Conservation (phyloP, 1,140 invertebrate genomes). For the Theocolax elegans region DNA sequence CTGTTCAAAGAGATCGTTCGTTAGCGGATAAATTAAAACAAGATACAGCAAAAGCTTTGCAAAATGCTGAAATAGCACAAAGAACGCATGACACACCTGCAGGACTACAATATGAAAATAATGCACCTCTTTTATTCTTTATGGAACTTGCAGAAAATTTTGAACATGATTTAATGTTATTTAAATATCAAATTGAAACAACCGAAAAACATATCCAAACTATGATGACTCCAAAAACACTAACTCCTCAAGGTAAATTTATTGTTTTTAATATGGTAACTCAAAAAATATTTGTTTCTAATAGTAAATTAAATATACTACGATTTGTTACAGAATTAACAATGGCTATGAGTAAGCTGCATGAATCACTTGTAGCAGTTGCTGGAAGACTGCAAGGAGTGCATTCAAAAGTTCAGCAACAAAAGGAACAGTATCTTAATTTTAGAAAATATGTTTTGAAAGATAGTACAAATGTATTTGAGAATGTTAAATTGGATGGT, state of each 20-base stretch:
- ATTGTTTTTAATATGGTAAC: not conserved
- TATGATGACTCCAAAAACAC: slow-evolving; percentile 72
- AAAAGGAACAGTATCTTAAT: slow-evolving; percentile 86
- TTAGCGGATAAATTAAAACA: slow-evolving; percentile 78
- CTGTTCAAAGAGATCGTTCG: slow-evolving; percentile 73
- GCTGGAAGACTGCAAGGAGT: slow-evolving; percentile 85
- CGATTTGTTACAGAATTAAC: slow-evolving; percentile 72
- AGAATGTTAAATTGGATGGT: slow-evolving; percentile 63
- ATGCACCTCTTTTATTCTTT: slow-evolving; percentile 79
- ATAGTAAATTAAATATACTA: slow-evolving; percentile 30
- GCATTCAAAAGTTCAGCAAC: slow-evolving; percentile 79
- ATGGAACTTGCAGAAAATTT: slow-evolving; percentile 78
- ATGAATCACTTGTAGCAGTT: slow-evolving; percentile 86
- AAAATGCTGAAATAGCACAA: slow-evolving; percentile 82
- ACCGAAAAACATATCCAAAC: slow-evolving; percentile 80
- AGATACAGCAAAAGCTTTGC: slow-evolving; percentile 79
- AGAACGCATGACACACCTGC: slow-evolving; percentile 81
- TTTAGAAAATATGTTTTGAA: slow-evolving; percentile 82
- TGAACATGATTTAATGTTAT: slow-evolving; percentile 76
- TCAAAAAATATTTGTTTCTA: not conserved
- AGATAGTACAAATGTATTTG: slow-evolving; percentile 83
- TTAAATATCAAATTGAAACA: slow-evolving; percentile 79
- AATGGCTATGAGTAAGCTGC: slow-evolving; percentile 79
- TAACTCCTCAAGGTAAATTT: slow-evolving; percentile 75
- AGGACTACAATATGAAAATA: slow-evolving; percentile 83